Conservation (phyloP, 2,113 vertebrate genomes). For the Tretioscincus oriximinensis region DNA sequence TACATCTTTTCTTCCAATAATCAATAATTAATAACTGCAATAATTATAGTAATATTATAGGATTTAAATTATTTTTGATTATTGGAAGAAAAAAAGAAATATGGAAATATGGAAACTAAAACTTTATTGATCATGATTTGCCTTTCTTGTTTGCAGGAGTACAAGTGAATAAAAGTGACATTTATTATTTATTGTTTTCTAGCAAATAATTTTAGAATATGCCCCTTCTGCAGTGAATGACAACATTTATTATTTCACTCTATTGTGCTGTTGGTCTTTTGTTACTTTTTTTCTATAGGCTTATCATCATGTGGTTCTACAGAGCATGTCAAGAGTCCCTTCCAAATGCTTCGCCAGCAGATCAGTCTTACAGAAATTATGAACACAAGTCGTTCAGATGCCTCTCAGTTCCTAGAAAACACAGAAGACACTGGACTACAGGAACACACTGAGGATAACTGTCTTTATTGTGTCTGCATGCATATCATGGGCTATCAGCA, state of each 20-base stretch:
- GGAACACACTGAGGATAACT: slow-evolving; percentile 94
- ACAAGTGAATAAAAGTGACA: neutral
- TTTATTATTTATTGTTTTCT: neutral
- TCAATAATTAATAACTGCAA: too few species aligned
- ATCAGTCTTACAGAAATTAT: slow-evolving; percentile 97
- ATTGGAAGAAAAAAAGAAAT: neutral
- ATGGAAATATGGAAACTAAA: neutral
- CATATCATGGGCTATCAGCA: slow-evolving; percentile 85
- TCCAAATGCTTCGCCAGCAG: slow-evolving; percentile 87
- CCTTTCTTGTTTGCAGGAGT: neutral
- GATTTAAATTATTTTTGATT: too few species aligned
- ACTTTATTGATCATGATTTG: neutral
- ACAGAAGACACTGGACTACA: slow-evolving; percentile 93
- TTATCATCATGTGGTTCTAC: slow-evolving; percentile 69
- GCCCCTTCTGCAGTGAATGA: neutral
- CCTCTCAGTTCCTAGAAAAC: slow-evolving; percentile 82
- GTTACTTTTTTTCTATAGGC: slow-evolving; percentile 62
- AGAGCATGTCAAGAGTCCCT: slow-evolving; percentile 77
- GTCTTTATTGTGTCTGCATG: slow-evolving; percentile 93
- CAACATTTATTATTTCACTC: neutral
- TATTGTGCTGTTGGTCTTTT: neutral
- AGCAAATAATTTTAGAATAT: neutral
- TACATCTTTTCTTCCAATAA: too few species aligned
- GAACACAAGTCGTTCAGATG: slow-evolving; percentile 83
- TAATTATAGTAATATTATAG: too few species aligned